Conservation (phyloP, 2,113 vertebrate species). For the Eudyptes chrysolophus region DNA sequence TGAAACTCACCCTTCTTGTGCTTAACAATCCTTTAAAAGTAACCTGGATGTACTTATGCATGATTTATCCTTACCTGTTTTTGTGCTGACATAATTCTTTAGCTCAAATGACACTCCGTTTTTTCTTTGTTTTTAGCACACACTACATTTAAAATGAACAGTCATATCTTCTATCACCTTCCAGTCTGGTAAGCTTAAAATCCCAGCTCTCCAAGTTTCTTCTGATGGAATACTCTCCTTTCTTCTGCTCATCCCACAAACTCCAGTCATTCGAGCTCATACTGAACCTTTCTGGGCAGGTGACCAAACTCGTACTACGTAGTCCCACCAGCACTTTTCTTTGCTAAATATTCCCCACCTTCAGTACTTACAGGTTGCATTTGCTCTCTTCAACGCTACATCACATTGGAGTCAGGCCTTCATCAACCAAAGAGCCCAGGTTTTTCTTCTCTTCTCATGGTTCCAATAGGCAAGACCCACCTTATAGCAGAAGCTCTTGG, state of each 20-base stretch:
- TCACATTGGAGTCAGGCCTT: neutral
- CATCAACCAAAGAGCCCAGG: neutral
- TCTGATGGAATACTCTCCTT: neutral
- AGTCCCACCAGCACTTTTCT: neutral
- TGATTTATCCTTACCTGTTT: neutral
- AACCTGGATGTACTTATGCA: neutral
- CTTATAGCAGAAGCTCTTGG: neutral
- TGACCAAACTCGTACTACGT: rapidly evolving
- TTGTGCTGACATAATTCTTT: neutral
- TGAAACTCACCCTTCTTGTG: neutral
- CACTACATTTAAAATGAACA: neutral
- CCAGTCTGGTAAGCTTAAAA: neutral
- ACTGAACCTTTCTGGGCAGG: neutral
- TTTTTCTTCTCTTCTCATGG: neutral
- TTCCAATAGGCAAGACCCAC: neutral
- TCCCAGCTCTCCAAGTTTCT: neutral
- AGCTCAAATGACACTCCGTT: neutral
- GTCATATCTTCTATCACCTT: neutral
- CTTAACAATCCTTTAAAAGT: neutral
- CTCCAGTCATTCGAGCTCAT: neutral
- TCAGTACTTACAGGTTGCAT: neutral
- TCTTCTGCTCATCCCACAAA: neutral
- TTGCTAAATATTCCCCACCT: neutral
- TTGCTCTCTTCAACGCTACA: neutral
- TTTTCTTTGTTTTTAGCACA: neutral